phyloP scores from a whole-genome alignment of 2,113 vertebrate genomes.

The Theropithecus gelada region DNA sequence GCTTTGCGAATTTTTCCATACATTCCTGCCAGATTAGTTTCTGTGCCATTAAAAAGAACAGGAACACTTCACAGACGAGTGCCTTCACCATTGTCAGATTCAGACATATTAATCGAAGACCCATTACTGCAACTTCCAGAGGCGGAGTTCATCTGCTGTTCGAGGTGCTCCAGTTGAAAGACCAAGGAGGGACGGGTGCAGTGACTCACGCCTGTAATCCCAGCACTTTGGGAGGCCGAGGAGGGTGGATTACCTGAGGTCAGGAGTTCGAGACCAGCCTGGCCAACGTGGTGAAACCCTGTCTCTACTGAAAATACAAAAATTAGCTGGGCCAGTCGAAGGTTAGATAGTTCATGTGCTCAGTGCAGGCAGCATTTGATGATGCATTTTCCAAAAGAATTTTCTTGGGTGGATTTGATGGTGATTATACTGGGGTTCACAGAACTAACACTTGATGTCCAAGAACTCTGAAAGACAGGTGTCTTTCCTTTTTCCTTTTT shows the following conservation, averaged over 20 bases:
- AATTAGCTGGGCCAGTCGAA: constrained; percentile 86
- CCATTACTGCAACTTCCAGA: constrained; percentile 86
- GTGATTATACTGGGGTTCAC: constrained; percentile 84
- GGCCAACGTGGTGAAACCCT: no score
- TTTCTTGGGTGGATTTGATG: constrained; percentile 87
- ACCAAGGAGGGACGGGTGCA: constrained; percentile 84
- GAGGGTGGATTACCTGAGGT: no score
- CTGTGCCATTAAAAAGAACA: constrained; percentile 92
- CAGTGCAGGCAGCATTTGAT: constrained; percentile 56
- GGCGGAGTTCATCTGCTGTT: constrained; percentile 92
- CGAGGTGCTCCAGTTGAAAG: constrained; percentile 95
- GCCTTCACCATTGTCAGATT: constrained; percentile 90
- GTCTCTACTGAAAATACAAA: no score
- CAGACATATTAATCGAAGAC: constrained; percentile 92
- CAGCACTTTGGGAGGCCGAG: no score
- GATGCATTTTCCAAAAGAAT: constrained; percentile 79
- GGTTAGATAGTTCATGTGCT: constrained; percentile 92
- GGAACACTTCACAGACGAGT: constrained; percentile 93
- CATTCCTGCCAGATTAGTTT: constrained; percentile 87
- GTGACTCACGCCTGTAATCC: no score
- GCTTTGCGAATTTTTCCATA: constrained; percentile 96
- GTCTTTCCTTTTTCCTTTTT: constrained; percentile 87
- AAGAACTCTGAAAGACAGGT: constrained; percentile 85
- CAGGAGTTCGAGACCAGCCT: no score
- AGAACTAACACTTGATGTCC: constrained; percentile 89